Evolutionary conservation across 1,140 invertebrate species (phyloP).

Genomic region (Cephus cinctus): DNA sequence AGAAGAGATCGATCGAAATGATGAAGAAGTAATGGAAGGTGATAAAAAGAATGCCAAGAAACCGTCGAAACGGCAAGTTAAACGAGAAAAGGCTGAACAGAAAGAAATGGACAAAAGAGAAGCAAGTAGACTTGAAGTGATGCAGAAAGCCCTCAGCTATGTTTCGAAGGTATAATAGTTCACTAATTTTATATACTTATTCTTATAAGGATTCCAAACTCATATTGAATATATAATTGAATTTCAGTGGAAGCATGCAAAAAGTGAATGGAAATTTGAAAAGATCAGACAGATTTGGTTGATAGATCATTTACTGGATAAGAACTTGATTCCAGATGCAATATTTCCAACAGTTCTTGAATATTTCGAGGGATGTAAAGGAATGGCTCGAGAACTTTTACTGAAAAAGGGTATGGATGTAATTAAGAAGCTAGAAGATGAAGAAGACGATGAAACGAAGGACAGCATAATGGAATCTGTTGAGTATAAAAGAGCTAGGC

Average conservation of each 20-base stretch:
- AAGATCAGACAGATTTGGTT: conserved; percentile 75
- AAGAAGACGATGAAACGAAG: conserved; percentile 43
- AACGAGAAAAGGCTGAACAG: conserved; percentile 32
- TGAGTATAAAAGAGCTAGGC: conserved; percentile 56
- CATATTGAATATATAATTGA: conserved; percentile 2
- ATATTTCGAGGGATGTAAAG: conserved; percentile 68
- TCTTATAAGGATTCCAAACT: conserved; percentile 5
- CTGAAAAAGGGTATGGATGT: conserved; percentile 64
- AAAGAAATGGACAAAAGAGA: conserved; percentile 21
- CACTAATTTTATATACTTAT: background rate
- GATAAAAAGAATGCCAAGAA: conserved; percentile 8
- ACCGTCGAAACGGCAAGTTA: conserved; percentile 37
- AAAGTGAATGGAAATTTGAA: conserved; percentile 74
- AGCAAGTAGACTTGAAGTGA: conserved; percentile 26
- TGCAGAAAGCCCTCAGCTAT: conserved; percentile 40
- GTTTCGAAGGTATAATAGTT: conserved; percentile 36
- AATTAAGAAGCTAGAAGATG: conserved; percentile 63
- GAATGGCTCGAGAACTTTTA: conserved; percentile 62
- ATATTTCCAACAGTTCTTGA: conserved; percentile 66
- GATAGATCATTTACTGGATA: conserved; percentile 66
- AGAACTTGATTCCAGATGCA: conserved; percentile 58
- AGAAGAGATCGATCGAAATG: conserved; percentile 7
- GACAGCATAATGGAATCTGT: conserved; percentile 43
- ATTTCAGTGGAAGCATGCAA: conserved; percentile 67
- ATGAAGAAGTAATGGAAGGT: conserved; percentile 10